phyloP scores from a whole-genome alignment of 1,140 invertebrate genomes.

The Saccostrea echinata region DNA sequence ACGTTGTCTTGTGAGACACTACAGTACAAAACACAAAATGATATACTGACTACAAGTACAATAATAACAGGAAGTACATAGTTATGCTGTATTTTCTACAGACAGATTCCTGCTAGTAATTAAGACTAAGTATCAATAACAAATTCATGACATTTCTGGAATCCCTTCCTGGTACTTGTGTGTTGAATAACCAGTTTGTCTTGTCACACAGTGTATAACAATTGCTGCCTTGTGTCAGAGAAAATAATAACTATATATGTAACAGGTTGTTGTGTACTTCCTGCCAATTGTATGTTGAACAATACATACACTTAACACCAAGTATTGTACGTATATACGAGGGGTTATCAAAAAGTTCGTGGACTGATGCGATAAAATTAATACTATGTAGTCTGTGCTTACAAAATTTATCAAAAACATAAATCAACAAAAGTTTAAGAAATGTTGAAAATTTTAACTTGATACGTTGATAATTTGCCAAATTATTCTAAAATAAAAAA shows the following conservation, averaged over 20 bases:
- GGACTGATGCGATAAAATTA: too few relatives aligned
- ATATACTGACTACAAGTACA: background rate
- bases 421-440: too few relatives aligned
- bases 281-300: background rate
- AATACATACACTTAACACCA: background rate
- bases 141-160: background rate
- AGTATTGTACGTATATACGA: too few relatives aligned
- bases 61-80: background rate
- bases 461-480: too few relatives aligned
- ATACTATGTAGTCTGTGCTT: too few relatives aligned
- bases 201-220: background rate
- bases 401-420: too few relatives aligned
- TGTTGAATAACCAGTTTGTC: background rate
- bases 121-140: background rate
- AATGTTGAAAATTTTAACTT: too few relatives aligned
- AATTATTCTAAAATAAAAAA: too few relatives aligned
- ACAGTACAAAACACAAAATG: background rate
- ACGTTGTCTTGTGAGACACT: background rate
- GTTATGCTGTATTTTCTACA: background rate
- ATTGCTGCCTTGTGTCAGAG: background rate
- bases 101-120: background rate
- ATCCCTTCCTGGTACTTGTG: background rate
- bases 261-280: background rate
- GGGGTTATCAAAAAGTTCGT: too few relatives aligned
- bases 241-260: background rate